Base-by-base conservation (phyloP, 2,113 vertebrate species). In the Pseudorhombus dupliciocellatus region DNA sequence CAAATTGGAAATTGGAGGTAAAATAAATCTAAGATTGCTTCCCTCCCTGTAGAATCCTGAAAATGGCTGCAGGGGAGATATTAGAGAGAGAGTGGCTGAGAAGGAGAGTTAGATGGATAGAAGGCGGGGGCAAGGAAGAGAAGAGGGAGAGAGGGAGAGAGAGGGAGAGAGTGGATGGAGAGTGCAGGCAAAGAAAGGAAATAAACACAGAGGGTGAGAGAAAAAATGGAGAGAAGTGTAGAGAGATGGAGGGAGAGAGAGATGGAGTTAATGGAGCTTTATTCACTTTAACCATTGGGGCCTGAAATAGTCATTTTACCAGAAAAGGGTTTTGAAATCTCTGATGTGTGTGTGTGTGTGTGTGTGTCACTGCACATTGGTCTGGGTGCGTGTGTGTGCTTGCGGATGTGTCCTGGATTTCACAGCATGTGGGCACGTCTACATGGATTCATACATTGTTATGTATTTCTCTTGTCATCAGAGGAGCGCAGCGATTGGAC, bases 1-100 rank as follows among this genome's bases (percentile, higher is more conserved):
- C 85, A 94, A 92, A 93, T 91, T 93, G 85, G 87, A 93, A 88
- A 78, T 77, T 71, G 80, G 80, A 88, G 88, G 91, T 85, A 70
- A 77, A 90, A 88, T 81, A 91, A 86, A 85, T 83, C 88, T 89
- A 80, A 92, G 88, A 84, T 90, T 81, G 76, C 73, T 64, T 90
- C 78, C 70, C 79, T 93, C 84, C 89, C 50, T 88, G 75, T 90
- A 91, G 93, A 93, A 91, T 83, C 73, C 83, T 37, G 75, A 85
- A 90, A 84, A 89, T 88, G 83, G 85, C 90, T 91, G 83, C 84
- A 84, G 89, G 90, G 89, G 79, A 84, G 84, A 90, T 88, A 91
- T 90, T 91, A 90, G 78, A 87, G 88, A 66, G 54, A 34, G 31
- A 28, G 42, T 46, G 56, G 64, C 80, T 84, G 67, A 84, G 79